phyloP scores from a whole-genome alignment of 2,113 vertebrate genomes.

The Sinocyclocheilus grahami region DNA sequence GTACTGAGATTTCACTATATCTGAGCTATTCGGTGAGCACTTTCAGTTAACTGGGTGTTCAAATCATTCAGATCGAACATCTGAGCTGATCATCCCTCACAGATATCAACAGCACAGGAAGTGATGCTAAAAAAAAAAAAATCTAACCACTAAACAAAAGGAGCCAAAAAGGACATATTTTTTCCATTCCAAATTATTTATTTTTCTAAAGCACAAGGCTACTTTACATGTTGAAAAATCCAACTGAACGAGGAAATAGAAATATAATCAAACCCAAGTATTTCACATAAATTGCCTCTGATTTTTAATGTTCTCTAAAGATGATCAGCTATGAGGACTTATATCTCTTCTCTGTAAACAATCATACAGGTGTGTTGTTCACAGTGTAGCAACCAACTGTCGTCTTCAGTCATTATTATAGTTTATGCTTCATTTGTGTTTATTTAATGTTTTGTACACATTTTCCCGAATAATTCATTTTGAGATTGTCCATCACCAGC shows the following conservation, averaged over 20 bases:
- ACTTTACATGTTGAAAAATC: neutral
- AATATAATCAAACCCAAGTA: slow-evolving; percentile 16
- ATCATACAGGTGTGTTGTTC: slow-evolving; percentile 1
- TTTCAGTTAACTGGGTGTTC: neutral
- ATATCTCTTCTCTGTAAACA: slow-evolving; percentile 51
- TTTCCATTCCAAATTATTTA: slow-evolving; percentile 32
- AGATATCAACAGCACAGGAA: slow-evolving; percentile 42
- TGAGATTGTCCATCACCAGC: slow-evolving; percentile 4
- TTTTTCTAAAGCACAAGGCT: slow-evolving; percentile 42
- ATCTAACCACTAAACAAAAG: neutral
- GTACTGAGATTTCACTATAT: neutral
- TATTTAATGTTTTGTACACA: slow-evolving; percentile 40
- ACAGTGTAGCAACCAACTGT: slow-evolving; percentile 34
- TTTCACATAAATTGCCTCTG: slow-evolving; percentile 6
- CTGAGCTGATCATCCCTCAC: neutral
- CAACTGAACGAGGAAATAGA: neutral
- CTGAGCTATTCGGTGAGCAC: neutral
- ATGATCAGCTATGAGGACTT: neutral
- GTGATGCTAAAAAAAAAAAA: slow-evolving; percentile 48
- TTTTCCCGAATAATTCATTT: neutral
- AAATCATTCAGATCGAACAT: neutral
- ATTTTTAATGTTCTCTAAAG: slow-evolving; percentile 21
- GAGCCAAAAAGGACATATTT: slow-evolving; percentile 6
- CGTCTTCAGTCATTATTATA: slow-evolving; percentile 25
- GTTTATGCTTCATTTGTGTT: slow-evolving; percentile 39